Evolutionary conservation across 1,140 invertebrate genomes (phyloP).

Genomic region (Conus betulinus): DNA sequence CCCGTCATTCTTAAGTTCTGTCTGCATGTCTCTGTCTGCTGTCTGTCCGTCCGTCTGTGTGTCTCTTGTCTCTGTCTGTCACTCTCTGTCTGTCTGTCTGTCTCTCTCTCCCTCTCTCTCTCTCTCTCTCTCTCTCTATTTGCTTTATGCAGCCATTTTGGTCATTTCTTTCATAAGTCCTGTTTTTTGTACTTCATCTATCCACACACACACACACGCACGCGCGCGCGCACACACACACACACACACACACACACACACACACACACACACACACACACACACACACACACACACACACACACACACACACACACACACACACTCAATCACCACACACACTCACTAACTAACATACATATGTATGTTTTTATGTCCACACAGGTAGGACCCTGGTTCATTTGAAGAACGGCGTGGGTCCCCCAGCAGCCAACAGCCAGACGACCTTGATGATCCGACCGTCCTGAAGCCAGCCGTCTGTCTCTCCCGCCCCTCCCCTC

Average conservation of each 20-base stretch:
- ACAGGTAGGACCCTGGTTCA: constrained; percentile 68
- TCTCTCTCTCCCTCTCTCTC: not conserved
- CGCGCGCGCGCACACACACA: too few relatives aligned
- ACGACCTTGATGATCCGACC: constrained; percentile 56
- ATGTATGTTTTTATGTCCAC: constrained; percentile 25
- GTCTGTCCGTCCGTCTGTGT: not conserved
- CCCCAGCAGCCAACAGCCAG: constrained; percentile 38
- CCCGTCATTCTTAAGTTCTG: not conserved
- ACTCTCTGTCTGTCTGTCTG: not conserved
- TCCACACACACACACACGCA: too few relatives aligned
- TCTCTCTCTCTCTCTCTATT: not conserved
- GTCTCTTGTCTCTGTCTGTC: not conserved
- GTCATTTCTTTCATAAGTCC: too few relatives aligned
- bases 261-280: too few relatives aligned
- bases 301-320: too few relatives aligned
- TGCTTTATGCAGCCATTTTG: not conserved
- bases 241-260: too few relatives aligned
- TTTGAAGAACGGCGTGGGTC: constrained; percentile 68
- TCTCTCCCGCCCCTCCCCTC: too few relatives aligned
- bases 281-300: too few relatives aligned
- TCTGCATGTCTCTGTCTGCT: not conserved
- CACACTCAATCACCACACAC: too few relatives aligned
- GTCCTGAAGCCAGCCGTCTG: constrained; percentile 24
- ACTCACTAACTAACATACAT: too few relatives aligned
- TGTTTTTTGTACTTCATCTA: too few relatives aligned